Evolutionary conservation across 2,113 vertebrate species (phyloP).

Genomic region (Orcinus orca): DNA sequence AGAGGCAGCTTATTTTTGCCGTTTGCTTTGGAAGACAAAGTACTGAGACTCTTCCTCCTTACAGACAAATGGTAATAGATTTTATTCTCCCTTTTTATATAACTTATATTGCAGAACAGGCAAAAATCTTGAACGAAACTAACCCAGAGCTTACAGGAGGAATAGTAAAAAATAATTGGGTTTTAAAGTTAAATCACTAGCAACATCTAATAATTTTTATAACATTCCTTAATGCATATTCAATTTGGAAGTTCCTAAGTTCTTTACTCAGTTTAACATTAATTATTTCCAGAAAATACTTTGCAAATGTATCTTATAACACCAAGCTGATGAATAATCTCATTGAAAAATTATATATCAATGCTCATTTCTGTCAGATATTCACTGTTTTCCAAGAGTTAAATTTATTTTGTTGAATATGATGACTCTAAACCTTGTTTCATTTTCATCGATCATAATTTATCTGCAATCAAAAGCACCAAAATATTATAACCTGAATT

Average conservation of each 20-base stretch:
- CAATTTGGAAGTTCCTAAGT: neutral
- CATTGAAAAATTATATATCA: neutral
- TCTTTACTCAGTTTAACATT: neutral
- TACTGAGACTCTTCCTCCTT: neutral
- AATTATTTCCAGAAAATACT: slow-evolving; percentile 23
- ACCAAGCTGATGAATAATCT: slow-evolving; percentile 16
- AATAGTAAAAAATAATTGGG: neutral
- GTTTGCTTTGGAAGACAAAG: neutral
- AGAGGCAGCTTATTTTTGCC: neutral
- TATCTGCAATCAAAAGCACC: neutral
- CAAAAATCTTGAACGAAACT: neutral
- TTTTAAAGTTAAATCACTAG: slow-evolving; percentile 5
- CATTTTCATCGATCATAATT: slow-evolving; percentile 27
- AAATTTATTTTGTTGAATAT: slow-evolving; percentile 33
- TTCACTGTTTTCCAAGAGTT: slow-evolving; percentile 14
- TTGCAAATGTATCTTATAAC: slow-evolving; percentile 10
- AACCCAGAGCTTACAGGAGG: neutral
- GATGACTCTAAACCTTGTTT: slow-evolving; percentile 32
- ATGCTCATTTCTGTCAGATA: neutral
- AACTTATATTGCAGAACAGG: neutral
- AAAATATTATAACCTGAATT: slow-evolving; percentile 30
- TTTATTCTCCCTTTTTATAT: neutral
- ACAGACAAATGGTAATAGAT: neutral
- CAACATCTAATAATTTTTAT: neutral
- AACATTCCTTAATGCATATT: neutral